Percentiles rank a stretch among this genome's conserved stretches.
phyloP scores from a whole-genome alignment of 2,888 invertebrate species.

The Brachypterus glaber region DNA sequence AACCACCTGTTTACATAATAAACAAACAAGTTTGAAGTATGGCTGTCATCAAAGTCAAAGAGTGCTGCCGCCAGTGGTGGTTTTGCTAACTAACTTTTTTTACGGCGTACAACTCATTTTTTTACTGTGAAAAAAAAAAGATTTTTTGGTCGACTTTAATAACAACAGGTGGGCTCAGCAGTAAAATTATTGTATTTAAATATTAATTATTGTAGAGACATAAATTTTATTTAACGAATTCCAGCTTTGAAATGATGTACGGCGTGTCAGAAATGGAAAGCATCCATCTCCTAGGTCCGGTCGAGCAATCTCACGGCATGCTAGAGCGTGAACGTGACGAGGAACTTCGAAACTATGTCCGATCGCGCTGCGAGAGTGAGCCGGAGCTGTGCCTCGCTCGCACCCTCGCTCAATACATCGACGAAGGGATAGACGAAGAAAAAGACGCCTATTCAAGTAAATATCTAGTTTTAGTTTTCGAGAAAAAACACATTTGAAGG shows the following conservation, averaged over 20 bases:
- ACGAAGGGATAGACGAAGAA: conserved; percentile 22
- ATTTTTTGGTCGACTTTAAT: too few relatives aligned
- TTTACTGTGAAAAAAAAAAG: too few relatives aligned
- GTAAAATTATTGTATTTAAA: background rate
- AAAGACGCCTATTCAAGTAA: too few relatives aligned
- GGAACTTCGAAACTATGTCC: conserved; percentile 66
- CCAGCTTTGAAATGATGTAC: conserved; percentile 75
- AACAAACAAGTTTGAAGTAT: too few relatives aligned
- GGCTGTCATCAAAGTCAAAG: too few relatives aligned
- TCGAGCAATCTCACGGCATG: conserved; percentile 63
- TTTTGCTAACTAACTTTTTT: too few relatives aligned
- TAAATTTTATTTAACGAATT: conserved; percentile 12
- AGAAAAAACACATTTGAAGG: too few relatives aligned
- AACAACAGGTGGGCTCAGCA: too few relatives aligned
- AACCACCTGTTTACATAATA: too few relatives aligned
- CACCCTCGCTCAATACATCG: conserved; percentile 52
- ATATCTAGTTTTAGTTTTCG: too few relatives aligned
- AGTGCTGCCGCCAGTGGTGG: too few relatives aligned
- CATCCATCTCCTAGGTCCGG: conserved; percentile 64
- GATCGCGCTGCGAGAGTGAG: conserved; percentile 67
- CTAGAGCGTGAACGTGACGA: conserved; percentile 66
- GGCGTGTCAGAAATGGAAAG: conserved; percentile 78
- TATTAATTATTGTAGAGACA: conserved; percentile 6
- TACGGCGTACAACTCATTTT: too few relatives aligned
- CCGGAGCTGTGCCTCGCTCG: conserved; percentile 56